A percentile compares a stretch with the other conserved stretches of the same genome.
Conservation (phyloP, 92 coral and sea anemone genomes). For the Desmophyllum pertusum region DNA sequence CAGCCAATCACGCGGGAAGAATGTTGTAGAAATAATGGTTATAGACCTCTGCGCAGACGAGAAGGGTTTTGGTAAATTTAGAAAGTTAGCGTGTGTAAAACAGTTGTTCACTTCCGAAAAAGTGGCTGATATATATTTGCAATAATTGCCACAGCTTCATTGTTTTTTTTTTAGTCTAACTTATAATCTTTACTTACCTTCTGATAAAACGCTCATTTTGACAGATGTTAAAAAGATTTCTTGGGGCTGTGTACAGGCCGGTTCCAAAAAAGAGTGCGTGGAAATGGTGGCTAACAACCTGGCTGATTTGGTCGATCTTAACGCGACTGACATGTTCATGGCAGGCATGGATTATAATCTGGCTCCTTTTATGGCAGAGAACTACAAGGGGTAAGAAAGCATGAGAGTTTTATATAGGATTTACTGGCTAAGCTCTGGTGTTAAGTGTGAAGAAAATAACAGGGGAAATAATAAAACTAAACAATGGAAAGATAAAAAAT, state of each 20-base stretch:
- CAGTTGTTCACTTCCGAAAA: background rate
- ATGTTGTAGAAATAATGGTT: too few relatives aligned
- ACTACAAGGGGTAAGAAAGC: slow-evolving; percentile 39
- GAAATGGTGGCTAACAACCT: slow-evolving; percentile 16
- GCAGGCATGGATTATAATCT: slow-evolving; percentile 58
- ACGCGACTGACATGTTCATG: slow-evolving; percentile 62
- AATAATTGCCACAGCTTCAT: background rate
- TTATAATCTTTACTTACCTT: background rate
- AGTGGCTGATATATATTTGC: background rate
- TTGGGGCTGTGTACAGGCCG: slow-evolving; percentile 62
- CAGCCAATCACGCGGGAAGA: too few relatives aligned
- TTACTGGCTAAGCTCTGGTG: too few relatives aligned
- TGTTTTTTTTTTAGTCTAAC: too few relatives aligned
- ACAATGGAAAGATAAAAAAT: too few relatives aligned
- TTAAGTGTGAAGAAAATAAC: background rate
- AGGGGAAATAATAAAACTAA: background rate
- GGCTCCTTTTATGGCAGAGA: slow-evolving; percentile 54
- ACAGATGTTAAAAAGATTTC: slow-evolving; percentile 39
- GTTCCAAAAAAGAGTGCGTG: slow-evolving; percentile 40
- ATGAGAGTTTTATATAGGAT: background rate
- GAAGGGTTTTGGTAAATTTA: too few relatives aligned
- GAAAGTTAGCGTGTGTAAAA: too few relatives aligned
- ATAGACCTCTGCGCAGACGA: too few relatives aligned
- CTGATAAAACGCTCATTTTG: background rate
- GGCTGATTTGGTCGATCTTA: slow-evolving; percentile 53